Percentiles rank a stretch among this genome's conserved stretches.
Conservation (phyloP, 2,113 vertebrate species). For the Dendropsophus ebraccatus region DNA sequence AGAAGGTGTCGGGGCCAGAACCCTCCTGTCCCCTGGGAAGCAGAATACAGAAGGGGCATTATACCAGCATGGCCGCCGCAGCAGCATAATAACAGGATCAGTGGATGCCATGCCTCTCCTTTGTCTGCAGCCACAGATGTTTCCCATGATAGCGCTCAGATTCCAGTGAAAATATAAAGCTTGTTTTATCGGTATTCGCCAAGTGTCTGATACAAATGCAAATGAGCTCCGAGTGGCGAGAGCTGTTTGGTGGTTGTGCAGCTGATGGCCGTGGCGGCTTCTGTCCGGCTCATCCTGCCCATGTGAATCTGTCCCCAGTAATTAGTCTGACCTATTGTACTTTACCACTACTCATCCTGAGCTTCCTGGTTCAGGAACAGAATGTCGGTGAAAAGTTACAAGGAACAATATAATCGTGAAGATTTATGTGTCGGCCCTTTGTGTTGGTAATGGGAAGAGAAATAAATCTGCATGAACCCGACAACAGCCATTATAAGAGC, state of each 20-base stretch:
- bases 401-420: too few relatives aligned
- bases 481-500: too few relatives aligned
- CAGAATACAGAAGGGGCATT: conserved; percentile 7
- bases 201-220: conserved; percentile 70
- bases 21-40: neutral
- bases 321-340: neutral
- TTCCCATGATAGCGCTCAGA: conserved; percentile 66
- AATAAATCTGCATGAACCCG: too few relatives aligned
- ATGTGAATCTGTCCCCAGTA: too few relatives aligned
- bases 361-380: neutral
- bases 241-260: conserved; percentile 46
- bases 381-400: neutral
- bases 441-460: too few relatives aligned
- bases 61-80: conserved; percentile 41
- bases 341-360: neutral
- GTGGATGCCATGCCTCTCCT: conserved; percentile 56
- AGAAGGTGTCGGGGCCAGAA: neutral
- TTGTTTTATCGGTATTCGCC: conserved; percentile 67
- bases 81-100: conserved; percentile 34
- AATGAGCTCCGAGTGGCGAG: conserved; percentile 62
- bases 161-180: conserved; percentile 64
- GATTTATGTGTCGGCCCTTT: too few relatives aligned
- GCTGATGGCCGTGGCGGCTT: conserved; percentile 51
- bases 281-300: conserved; percentile 29
- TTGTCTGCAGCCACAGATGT: conserved; percentile 65